Evolutionary conservation across 2,888 invertebrate species (phyloP).

Genomic region (Melieria crassipennis): DNA sequence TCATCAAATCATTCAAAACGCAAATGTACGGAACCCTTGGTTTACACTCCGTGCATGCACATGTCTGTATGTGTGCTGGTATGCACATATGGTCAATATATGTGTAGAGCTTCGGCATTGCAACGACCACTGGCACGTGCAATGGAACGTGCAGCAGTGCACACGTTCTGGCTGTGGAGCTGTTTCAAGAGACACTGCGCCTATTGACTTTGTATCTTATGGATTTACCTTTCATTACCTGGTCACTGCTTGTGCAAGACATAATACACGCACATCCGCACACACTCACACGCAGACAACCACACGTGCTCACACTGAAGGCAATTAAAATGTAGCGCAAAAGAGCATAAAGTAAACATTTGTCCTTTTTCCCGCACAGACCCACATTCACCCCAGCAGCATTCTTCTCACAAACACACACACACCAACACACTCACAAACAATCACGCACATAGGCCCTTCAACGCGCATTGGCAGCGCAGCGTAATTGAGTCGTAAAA

Average conservation of each 20-base stretch:
- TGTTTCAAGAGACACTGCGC: neutral
- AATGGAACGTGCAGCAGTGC: neutral
- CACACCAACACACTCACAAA: neutral
- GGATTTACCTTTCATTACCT: slow-evolving; percentile 15
- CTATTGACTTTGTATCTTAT: slow-evolving; percentile 28
- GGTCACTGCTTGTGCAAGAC: neutral
- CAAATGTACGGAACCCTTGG: slow-evolving; percentile 2
- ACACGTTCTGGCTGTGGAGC: neutral
- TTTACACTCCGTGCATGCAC: neutral
- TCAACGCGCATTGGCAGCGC: neutral
- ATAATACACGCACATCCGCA: neutral
- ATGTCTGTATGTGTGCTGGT: slow-evolving; percentile 46
- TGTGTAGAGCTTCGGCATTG: neutral
- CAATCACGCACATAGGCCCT: neutral
- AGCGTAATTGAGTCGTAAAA: slow-evolving; percentile 30
- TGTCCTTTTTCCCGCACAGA: slow-evolving; percentile 8
- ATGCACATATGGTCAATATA: slow-evolving; percentile 4
- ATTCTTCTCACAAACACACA: neutral
- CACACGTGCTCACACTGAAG: slow-evolving; percentile 1
- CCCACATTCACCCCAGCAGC: neutral
- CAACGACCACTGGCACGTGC: neutral
- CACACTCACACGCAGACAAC: neutral
- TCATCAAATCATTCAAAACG: slow-evolving; percentile 55
- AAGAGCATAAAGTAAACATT: slow-evolving; percentile 32
- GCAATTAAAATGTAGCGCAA: slow-evolving; percentile 28